These are phyloP conservation scores for Polypterus senegalus DNA, from an alignment of 2,113 vertebrate genomes.

Conservation along the genomic window DNA sequence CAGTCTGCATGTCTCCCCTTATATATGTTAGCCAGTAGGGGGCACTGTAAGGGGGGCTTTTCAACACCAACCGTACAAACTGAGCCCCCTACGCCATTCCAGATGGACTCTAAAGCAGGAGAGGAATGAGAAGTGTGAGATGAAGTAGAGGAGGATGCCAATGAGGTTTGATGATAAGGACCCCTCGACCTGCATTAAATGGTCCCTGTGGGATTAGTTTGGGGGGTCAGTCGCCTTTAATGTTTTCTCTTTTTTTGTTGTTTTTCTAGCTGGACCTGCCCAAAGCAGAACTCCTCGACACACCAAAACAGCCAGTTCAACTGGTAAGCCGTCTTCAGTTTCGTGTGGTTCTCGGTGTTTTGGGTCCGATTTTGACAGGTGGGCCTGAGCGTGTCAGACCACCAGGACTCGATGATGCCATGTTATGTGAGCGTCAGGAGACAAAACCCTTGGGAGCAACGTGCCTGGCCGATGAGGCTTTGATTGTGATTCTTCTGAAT, in stretches of 20 bases:
- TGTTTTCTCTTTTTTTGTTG: conserved; percentile 5
- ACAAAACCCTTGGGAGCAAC: too few species aligned
- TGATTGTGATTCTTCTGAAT: too few species aligned
- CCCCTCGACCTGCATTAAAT: not conserved
- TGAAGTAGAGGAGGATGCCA: not conserved
- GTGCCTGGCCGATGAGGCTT: too few species aligned
- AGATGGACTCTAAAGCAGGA: not conserved
- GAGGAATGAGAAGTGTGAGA: not conserved
- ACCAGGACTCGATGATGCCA: too few species aligned
- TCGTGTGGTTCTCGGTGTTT: not conserved
- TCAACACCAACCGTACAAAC: too few species aligned
- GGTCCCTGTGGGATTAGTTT: not conserved
- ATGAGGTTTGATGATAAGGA: not conserved
- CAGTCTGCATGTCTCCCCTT: too few species aligned
- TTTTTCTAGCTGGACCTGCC: conserved; percentile 43
- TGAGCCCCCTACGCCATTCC: not conserved
- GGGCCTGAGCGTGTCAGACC: too few species aligned
- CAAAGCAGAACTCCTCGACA: conserved; percentile 51
- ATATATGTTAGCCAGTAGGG: too few species aligned
- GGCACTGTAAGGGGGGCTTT: too few species aligned
- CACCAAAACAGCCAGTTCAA: conserved; percentile 53
- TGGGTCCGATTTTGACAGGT: too few species aligned
- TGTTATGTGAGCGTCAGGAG: too few species aligned
- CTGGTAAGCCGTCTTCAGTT: conserved; percentile 42
- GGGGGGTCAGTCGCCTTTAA: not conserved